Base-by-base conservation (phyloP, 2,888 invertebrate species). In the Oscheius sp. region DNA sequence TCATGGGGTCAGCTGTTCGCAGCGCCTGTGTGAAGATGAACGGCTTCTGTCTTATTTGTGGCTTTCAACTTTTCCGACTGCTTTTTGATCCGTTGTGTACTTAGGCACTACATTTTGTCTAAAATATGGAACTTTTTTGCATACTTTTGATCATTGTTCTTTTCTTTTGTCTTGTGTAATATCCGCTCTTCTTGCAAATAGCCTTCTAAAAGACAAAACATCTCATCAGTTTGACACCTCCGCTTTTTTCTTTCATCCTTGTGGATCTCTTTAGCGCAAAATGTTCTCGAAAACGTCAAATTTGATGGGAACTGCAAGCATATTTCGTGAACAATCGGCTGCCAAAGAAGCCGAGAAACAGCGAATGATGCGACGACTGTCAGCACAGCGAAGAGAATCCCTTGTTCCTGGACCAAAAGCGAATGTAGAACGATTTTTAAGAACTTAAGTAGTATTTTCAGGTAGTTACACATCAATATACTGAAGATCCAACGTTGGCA, bases 401-500 rank as follows among this genome's bases (percentile, higher is more conserved):
- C 24, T 71, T 26, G 24, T 66, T 22, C 66, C 70, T 17, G 71
- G 68, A 14, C 62, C 59, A 12, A 72, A 67, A 47, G 67, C 71
- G 17, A 67, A 67, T 56, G 74, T 75, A 68, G 47, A 67, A 20
- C 3, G 4, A 20, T 26, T 50, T 24, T 3, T 14, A 28, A n/a
- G 17, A 50, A 20, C 24, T 8, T 20, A 47, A 47, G 9, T 17
- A 17, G 4, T 41, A 41, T 6, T 73, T 78, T 50, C 70, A 80
- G 80, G 71, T 82, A 14, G 62, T 75, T 36, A 70, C 77, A 12
- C 80, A 82, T 67, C 79, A 80, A 57, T 82, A 82, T 74, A 90
- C 91, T 14, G 86, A 88, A 65, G 90, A 92, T 86, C 92, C 92
- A 12, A 91, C 91, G 1, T 88, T 89, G 20, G 92, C 92, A 41